Conservation (phyloP, 1,140 invertebrate species). For the Littorina saxatilis region DNA sequence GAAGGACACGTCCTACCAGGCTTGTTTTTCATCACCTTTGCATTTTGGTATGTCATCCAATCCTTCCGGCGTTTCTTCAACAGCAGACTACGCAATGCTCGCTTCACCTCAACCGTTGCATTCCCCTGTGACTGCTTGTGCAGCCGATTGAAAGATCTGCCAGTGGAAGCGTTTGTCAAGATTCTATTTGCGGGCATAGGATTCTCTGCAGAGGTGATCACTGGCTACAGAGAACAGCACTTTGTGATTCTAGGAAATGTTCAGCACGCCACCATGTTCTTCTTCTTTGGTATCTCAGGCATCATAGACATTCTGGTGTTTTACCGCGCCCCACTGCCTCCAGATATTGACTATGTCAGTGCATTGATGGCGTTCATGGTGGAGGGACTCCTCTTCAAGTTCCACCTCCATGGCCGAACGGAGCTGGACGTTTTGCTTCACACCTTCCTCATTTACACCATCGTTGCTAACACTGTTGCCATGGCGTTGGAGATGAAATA, state of each 20-base stretch:
- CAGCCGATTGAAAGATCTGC: constrained; percentile 60
- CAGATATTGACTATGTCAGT: constrained; percentile 74
- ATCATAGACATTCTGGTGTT: constrained; percentile 74
- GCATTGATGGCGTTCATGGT: constrained; percentile 73
- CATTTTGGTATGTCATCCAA: constrained; percentile 76
- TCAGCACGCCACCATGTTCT: constrained; percentile 80
- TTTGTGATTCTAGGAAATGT: constrained; percentile 74
- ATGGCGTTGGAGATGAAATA: constrained; percentile 74
- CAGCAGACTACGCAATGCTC: constrained; percentile 54
- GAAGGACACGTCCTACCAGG: constrained; percentile 77
- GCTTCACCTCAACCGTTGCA: constrained; percentile 68
- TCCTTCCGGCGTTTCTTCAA: constrained; percentile 70
- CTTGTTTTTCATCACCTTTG: constrained; percentile 77
- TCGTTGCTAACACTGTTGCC: constrained; percentile 65
- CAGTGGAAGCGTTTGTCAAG: constrained; percentile 75
- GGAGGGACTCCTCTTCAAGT: constrained; percentile 77
- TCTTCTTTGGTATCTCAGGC: constrained; percentile 77
- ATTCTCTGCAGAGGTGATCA: constrained; percentile 73
- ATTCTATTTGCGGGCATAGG: constrained; percentile 71
- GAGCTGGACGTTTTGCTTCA: constrained; percentile 77
- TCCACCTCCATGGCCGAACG: constrained; percentile 77
- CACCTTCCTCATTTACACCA: constrained; percentile 75
- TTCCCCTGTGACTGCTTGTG: constrained; percentile 70
- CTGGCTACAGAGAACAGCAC: constrained; percentile 73
- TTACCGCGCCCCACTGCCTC: constrained; percentile 72